Evolutionary conservation across 2,797 vertebrate species (phyloP).

Genomic region (Coracias cyanogaster): DNA sequence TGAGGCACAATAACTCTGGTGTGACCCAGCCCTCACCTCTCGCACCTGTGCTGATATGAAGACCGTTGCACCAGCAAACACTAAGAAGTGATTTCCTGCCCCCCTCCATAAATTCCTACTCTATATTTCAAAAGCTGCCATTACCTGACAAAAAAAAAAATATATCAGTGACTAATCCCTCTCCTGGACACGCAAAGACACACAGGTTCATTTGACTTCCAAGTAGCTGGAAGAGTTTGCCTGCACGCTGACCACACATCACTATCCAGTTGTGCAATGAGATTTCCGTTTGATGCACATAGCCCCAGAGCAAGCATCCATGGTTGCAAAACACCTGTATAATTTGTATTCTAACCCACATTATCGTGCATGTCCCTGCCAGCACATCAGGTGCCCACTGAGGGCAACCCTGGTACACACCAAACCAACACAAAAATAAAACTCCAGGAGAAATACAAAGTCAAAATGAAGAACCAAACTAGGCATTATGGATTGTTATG

Average conservation of each 20-base stretch:
- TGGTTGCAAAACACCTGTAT: not conserved
- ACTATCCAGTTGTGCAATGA: not conserved
- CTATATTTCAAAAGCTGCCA: not conserved
- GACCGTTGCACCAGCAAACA: not conserved
- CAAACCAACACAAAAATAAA: not conserved
- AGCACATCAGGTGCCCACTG: not conserved
- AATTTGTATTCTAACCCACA: conserved; percentile 7
- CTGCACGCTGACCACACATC: not conserved
- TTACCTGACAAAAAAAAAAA: not conserved
- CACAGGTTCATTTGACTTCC: conserved; percentile 17
- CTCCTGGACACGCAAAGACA: not conserved
- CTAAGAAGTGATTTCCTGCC: not conserved
- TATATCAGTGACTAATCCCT: not conserved
- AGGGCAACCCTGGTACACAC: not conserved
- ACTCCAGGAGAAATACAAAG: not conserved
- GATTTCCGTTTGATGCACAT: conserved; percentile 5
- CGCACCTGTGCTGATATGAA: not conserved
- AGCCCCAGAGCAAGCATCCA: not conserved
- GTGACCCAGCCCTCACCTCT: not conserved
- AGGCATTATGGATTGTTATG: not conserved
- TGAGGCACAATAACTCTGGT: rapidly evolving
- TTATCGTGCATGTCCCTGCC: not conserved
- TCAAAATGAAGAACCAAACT: not conserved
- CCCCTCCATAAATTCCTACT: not conserved
- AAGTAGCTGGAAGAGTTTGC: conserved; percentile 5